Conservation (phyloP, 2,888 invertebrate species). For the Lampropteryx suffumata region DNA sequence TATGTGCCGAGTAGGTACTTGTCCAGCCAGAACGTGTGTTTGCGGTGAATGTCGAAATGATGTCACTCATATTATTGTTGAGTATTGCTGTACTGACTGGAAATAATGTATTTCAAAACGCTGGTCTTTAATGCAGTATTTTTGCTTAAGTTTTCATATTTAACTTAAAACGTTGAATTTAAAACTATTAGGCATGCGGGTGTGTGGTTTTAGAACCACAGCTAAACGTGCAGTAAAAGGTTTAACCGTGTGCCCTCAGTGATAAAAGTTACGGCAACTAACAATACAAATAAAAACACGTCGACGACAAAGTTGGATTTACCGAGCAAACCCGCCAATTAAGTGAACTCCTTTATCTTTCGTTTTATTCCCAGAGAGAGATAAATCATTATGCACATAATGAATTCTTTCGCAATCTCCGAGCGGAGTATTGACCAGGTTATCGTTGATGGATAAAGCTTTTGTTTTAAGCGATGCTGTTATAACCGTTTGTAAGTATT, state of each 20-base stretch:
- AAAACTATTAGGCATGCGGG: slow-evolving; percentile 29
- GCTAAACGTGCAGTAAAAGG: slow-evolving; percentile 24
- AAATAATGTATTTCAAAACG: background rate
- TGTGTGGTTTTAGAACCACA: slow-evolving; percentile 12
- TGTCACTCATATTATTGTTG: slow-evolving; percentile 2
- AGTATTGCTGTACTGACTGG: no score
- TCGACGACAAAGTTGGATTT: slow-evolving; percentile 44
- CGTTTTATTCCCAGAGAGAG: slow-evolving; percentile 17
- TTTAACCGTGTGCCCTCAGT: slow-evolving; percentile 28
- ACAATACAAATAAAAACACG: slow-evolving; percentile 48
- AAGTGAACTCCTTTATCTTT: slow-evolving; percentile 33
- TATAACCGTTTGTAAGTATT: slow-evolving; percentile 9
- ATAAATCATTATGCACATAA: slow-evolving; percentile 26
- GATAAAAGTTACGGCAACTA: slow-evolving; percentile 42
- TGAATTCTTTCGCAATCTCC: slow-evolving; percentile 20
- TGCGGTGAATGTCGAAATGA: slow-evolving; percentile 4
- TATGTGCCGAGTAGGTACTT: background rate
- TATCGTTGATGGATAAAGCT: slow-evolving; percentile 18
- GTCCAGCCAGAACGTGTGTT: background rate
- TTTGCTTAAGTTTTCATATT: background rate
- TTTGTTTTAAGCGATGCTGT: slow-evolving; percentile 13
- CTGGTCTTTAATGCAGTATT: background rate
- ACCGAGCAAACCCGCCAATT: slow-evolving; percentile 48
- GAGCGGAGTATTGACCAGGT: slow-evolving; percentile 17
- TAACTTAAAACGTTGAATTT: slow-evolving; percentile 4